Evolutionary conservation across 2,113 vertebrate genomes (phyloP), one percentile per base, ranked within the genome.

Genomic region (Corvus hawaiiensis): DNA sequence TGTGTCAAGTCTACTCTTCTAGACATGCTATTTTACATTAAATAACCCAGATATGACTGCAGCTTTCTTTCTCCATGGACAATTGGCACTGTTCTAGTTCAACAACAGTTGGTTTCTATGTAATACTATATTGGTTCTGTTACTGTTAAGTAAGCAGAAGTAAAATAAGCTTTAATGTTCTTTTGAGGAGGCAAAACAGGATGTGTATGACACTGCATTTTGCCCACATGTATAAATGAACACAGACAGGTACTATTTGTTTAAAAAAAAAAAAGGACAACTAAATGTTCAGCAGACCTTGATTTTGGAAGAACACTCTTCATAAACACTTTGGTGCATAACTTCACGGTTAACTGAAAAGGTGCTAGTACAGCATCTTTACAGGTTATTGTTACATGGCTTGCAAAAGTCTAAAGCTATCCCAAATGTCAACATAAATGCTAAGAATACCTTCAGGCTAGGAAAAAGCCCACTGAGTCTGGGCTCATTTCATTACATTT

Each of bases 401-500:
- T 92, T 96, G 30, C 77, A 55, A 69, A 97, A 97, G 62, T 52
- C 46, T 56, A 87, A 84, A 46, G 7, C 21, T 52, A 56, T 94
- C 94, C 61, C 67, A 97, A 95, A 93, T 92, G 59, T 95, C 72
- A 95, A 77, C n/a, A 94, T 43, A 97, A 93, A 94, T 95, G 83
- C 73, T 89, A 87, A 94, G 89, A 68, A 72, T 58, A 79, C 33
- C 80, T 94, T 62, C 27, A 81, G 69, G 48, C 67, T 88, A 90
- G 58, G 81, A 93, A 74, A 96, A 92, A 54, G 3, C 3, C 19
- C 68, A 59, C n/a, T 41, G 33, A 90, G 52, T 44, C 33, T n/a
- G 24, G 23, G 37, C 67, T 94, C 49, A 69, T 89, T 87, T 87
- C 13, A 92, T 84, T 92, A 11, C 26, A 69, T 69, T 88, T 80